Percentiles rank a stretch among this genome's conserved stretches.
Evolutionary conservation across 2,797 vertebrate species (phyloP).

Genomic region (Notolepis coatsorum): DNA sequence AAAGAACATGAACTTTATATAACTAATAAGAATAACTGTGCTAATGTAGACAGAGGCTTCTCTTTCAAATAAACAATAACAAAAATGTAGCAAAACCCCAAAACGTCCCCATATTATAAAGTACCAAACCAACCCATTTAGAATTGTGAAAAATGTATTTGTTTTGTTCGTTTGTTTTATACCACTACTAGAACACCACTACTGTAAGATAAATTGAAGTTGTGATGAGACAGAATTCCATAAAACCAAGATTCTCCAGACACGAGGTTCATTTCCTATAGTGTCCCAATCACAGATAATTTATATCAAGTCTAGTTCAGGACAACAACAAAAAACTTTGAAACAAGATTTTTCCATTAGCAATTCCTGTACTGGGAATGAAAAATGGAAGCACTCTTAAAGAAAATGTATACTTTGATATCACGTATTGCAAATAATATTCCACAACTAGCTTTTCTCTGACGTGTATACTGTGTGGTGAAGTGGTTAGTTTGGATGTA

Average conservation of each 20-base stretch:
- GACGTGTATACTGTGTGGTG: neutral
- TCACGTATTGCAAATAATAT: neutral
- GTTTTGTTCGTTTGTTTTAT: neutral
- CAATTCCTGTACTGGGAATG: neutral
- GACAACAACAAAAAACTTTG: neutral
- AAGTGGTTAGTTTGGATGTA: neutral
- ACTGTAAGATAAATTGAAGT: too few species aligned
- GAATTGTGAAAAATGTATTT: too few species aligned
- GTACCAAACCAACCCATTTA: neutral
- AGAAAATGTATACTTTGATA: slow-evolving; percentile 4
- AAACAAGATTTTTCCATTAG: neutral
- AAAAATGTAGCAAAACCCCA: neutral
- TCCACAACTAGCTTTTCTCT: neutral
- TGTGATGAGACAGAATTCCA: too few species aligned
- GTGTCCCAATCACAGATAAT: neutral
- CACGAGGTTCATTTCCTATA: too few species aligned
- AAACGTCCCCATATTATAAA: neutral
- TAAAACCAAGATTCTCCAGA: too few species aligned
- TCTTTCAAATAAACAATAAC: neutral
- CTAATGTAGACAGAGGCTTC: neutral
- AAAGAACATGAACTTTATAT: neutral
- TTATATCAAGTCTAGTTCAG: too few species aligned
- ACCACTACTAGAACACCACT: slow-evolving; percentile 5
- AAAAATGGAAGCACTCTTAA: slow-evolving; percentile 9
- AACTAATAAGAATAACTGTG: neutral